Base-by-base conservation (phyloP, 2,113 vertebrate genomes). In the Galemys pyrenaicus region DNA sequence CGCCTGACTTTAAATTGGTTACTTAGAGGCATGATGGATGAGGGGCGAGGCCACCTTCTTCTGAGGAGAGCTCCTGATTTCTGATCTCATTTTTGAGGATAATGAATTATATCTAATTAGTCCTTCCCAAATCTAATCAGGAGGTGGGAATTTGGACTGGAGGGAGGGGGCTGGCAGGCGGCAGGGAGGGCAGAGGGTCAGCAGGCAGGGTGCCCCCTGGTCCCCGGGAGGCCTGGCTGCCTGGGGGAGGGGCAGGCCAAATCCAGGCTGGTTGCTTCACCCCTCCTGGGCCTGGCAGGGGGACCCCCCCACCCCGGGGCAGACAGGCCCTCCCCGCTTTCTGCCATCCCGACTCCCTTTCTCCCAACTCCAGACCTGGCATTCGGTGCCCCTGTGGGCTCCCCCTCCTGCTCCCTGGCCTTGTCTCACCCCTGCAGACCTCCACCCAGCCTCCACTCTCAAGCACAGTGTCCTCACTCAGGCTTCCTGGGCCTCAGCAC, bases 101-200 rank as follows among this genome's bases (percentile, higher is more conserved):
- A 99, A 99, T 99, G 99, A 99, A 99, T 99, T 99, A 99, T 99
- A 99, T 99, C 99, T 99, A 99, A 99, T 99, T 99, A 99, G 98
- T 97, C 98, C 98, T 97, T 98, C 98, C 98, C 98, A 99, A 99
- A 99, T 99, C 98, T 98, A 99, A 99, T 99, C 99, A 99, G 98
- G 98, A 98, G 98, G 98, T 98, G 98, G 98, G 98, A 98, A 99
- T 98, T 98, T 97, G 99, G 99, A 99, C 99, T 93, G n/a, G 96
- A 96, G 97, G 98, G 97, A 98, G 98, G 94, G 97, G 92, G 93
- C 81, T 93, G 87, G 92, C 92, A 89, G 78, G 96, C 68, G 0
- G 93, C 94, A 91, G 93, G 94, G 80, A 95, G 96, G 87, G 89
- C 96, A 94, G 89, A 70, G 95, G 96, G 97, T 97, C 97, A 97